Evolutionary conservation across 2,888 invertebrate genomes (phyloP).

Genomic region (Drosophila merina): DNA sequence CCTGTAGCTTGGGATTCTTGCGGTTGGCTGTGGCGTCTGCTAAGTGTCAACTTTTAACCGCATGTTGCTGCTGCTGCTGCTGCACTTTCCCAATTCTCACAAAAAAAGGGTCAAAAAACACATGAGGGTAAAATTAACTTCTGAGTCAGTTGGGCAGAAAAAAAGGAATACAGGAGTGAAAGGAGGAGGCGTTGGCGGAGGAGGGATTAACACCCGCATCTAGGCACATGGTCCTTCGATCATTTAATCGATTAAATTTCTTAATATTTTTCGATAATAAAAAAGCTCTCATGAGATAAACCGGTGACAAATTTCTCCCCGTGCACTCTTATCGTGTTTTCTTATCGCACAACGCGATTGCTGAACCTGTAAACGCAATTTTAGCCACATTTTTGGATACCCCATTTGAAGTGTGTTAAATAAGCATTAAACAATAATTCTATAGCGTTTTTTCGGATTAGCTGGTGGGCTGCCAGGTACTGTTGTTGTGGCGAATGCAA

Average conservation of each 20-base stretch:
- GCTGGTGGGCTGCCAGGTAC: constrained; percentile 38
- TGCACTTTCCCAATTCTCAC: constrained; percentile 11
- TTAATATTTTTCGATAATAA: no score
- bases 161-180: background rate
- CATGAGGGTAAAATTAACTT: constrained; percentile 35
- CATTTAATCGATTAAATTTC: background rate
- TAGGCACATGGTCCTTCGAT: constrained; percentile 50
- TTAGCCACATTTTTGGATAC: constrained; percentile 23
- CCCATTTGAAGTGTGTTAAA: constrained; percentile 32
- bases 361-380: constrained; percentile 30
- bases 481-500: constrained; percentile 71
- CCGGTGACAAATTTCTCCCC: background rate
- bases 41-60: constrained; percentile 70
- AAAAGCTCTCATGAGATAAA: background rate
- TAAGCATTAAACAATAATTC: constrained; percentile 63
- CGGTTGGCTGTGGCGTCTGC: constrained; percentile 68
- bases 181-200: constrained; percentile 1
- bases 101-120: constrained; percentile 3
- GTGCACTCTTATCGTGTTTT: constrained; percentile 21
- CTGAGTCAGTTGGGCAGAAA: constrained; percentile 27
- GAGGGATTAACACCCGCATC: constrained; percentile 65
- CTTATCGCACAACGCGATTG: constrained; percentile 21
- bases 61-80: constrained; percentile 45
- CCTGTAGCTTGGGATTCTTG: constrained; percentile 27
- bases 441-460: constrained; percentile 18